Evolutionary conservation across 1,140 invertebrate species (phyloP).

Genomic region (Acyrthosiphon pisum): DNA sequence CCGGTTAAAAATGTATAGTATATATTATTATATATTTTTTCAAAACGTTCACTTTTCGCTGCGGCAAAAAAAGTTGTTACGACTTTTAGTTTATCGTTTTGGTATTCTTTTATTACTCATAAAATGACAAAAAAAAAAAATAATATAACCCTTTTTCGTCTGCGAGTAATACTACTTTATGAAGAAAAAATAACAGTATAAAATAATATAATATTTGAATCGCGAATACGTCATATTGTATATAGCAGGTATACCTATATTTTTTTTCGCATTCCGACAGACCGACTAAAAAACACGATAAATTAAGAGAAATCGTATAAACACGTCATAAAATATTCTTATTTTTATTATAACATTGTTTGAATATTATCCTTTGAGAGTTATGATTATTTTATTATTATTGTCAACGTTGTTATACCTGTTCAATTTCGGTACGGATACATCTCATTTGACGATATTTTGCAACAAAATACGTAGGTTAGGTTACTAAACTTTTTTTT

Average conservation of each 20-base stretch:
- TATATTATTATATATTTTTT: background rate
- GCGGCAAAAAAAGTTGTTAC: background rate
- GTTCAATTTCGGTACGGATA: background rate
- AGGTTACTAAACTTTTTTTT: background rate
- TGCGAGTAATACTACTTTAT: background rate
- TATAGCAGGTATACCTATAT: background rate
- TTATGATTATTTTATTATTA: background rate
- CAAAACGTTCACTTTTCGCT: background rate
- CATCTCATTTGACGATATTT: background rate
- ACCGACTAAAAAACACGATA: background rate
- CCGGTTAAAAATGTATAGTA: background rate
- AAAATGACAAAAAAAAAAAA: background rate
- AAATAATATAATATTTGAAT: background rate
- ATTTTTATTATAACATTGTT: background rate
- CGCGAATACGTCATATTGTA: background rate
- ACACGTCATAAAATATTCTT: background rate
- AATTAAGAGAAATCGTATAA: slow-evolving; percentile 6
- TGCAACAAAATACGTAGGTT: background rate
- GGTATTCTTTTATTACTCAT: slow-evolving; percentile 43
- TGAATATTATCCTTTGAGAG: background rate
- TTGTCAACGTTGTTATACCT: background rate
- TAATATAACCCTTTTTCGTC: background rate
- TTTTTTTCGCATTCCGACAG: background rate
- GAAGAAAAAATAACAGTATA: background rate
- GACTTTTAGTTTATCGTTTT: slow-evolving; percentile 34